These are phyloP conservation scores for rat (Rattus norvegicus) DNA, from an alignment of 2,113 vertebrate genomes.

Conservation along the genomic window GRCr8 NC_086027.1:24831501-24832000, in stretches of 20 bases:
- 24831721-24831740: not conserved
- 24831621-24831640: not conserved
- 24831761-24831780: not conserved
- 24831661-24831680: not conserved
- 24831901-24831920: not conserved
- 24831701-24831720: not conserved
- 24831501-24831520: not conserved
- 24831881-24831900: not conserved
- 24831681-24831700: not conserved
- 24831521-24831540: not conserved
- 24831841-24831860: not conserved
- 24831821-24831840: not conserved
- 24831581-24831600: not conserved
- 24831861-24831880: not conserved
- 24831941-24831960: not conserved
- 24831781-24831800: not conserved
- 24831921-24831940: not conserved
- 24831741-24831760: not conserved
- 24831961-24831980: not conserved
- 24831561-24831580: not conserved
- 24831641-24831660: not conserved
- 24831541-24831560: not conserved
- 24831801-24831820: not conserved
- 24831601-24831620: not conserved
- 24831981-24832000: slow-evolving; percentile 3